These are phyloP conservation scores for Lophius piscatorius DNA, from an alignment of 2,113 vertebrate species.

Conservation along the genomic window DNA sequence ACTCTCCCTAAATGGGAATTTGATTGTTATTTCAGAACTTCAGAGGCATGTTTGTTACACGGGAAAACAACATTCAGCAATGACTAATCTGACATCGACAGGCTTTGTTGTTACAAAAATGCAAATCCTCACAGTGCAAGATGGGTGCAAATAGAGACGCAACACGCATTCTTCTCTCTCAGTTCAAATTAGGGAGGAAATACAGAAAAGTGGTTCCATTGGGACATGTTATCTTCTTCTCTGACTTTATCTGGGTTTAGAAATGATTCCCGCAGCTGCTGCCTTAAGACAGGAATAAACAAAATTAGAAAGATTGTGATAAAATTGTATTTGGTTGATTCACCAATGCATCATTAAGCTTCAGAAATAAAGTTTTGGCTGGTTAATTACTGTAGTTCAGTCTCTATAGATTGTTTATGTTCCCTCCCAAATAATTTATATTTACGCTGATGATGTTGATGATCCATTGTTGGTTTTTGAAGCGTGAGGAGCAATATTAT, in stretches of 20 bases:
- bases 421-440: slow-evolving; percentile 29
- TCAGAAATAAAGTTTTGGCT: slow-evolving; percentile 52
- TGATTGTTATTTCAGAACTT: slow-evolving; percentile 72
- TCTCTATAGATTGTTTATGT: slow-evolving; percentile 23
- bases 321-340: slow-evolving; percentile 41
- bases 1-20: slow-evolving; percentile 70
- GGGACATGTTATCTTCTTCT: slow-evolving; percentile 69
- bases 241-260: slow-evolving; percentile 61
- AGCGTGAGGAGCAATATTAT: not conserved
- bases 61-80: slow-evolving; percentile 67
- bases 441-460: slow-evolving; percentile 77
- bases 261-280: slow-evolving; percentile 54
- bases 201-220: slow-evolving; percentile 67
- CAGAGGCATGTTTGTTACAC: slow-evolving; percentile 73
- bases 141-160: slow-evolving; percentile 63
- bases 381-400: slow-evolving; percentile 52
- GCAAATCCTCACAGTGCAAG: slow-evolving; percentile 69
- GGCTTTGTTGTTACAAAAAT: slow-evolving; percentile 81
- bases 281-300: slow-evolving; percentile 66
- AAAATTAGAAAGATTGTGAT: slow-evolving; percentile 53
- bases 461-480: slow-evolving; percentile 71
- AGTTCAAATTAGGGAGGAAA: slow-evolving; percentile 73
- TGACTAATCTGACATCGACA: slow-evolving; percentile 74
- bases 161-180: slow-evolving; percentile 59
- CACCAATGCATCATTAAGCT: slow-evolving; percentile 62